Percentiles rank a stretch among this genome's conserved stretches.
These are phyloP conservation scores for Pristionchus japonicus DNA, from an alignment of 2,888 invertebrate species.

Conservation along the genomic window DNA sequence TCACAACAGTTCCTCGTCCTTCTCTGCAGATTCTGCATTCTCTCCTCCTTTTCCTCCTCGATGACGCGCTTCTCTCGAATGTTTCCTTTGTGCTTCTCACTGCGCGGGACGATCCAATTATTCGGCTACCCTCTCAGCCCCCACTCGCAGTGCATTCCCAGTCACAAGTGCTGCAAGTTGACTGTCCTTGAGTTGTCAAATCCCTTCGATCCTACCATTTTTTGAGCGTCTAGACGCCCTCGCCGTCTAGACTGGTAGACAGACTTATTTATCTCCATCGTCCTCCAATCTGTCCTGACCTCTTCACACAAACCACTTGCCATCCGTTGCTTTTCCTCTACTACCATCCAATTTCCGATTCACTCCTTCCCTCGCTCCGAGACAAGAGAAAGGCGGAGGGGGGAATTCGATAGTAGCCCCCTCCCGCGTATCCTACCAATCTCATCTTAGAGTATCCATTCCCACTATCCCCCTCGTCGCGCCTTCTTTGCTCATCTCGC, in stretches of 20 bases:
- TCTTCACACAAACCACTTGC: background rate
- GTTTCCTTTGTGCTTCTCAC: background rate
- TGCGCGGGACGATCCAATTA: background rate
- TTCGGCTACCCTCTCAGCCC: background rate
- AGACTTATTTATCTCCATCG: background rate
- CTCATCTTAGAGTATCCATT: conserved; percentile 14
- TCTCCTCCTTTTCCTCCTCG: background rate
- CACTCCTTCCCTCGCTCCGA: background rate
- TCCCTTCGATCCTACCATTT: too few species aligned
- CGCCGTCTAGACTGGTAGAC: background rate
- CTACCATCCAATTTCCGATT: background rate
- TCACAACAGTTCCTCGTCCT: background rate
- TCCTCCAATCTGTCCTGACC: background rate
- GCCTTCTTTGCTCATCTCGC: background rate
- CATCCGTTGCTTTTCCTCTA: background rate
- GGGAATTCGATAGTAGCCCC: conserved; percentile 21
- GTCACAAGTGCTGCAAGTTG: background rate
- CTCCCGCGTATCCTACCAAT: background rate
- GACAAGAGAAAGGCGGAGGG: background rate
- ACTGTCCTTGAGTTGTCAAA: background rate
- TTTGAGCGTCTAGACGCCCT: background rate
- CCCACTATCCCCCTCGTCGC: background rate
- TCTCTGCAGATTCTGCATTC: background rate
- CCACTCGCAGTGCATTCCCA: background rate
- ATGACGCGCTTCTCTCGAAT: background rate